Percentiles rank a stretch among this genome's conserved stretches.
phyloP scores from a whole-genome alignment of 2,797 vertebrate species.

The Discoglossus pictus region DNA sequence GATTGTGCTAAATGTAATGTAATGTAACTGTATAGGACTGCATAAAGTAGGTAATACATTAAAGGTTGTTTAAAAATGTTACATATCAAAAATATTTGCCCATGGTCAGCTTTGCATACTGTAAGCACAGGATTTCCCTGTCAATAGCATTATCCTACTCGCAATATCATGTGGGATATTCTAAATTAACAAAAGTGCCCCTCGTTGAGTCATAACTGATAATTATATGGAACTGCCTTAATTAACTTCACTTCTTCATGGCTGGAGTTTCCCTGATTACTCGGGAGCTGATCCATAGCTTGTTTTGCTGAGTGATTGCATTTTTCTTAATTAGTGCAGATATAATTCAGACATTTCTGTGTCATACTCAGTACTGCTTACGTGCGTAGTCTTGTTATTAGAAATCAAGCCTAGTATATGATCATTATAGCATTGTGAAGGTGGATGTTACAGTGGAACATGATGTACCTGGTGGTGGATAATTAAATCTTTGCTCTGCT shows the following conservation, averaged over 20 bases:
- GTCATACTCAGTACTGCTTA: conserved; percentile 8
- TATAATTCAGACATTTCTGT: conserved; percentile 22
- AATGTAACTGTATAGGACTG: too few relatives aligned
- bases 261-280: conserved; percentile 4
- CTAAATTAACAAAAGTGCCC: not conserved
- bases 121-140: too few relatives aligned
- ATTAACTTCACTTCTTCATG: conserved; percentile 18
- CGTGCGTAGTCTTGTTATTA: conserved; percentile 22
- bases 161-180: not conserved
- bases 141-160: too few relatives aligned
- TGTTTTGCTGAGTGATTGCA: conserved; percentile 15
- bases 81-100: too few relatives aligned
- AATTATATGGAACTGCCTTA: conserved; percentile 19
- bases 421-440: not conserved
- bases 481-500: too few relatives aligned
- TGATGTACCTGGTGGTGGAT: too few relatives aligned
- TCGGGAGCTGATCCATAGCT: conserved; percentile 6
- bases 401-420: conserved; percentile 14
- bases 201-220: not conserved
- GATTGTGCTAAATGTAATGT: too few relatives aligned
- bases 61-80: too few relatives aligned
- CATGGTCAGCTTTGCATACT: too few relatives aligned
- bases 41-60: too few relatives aligned
- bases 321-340: conserved; percentile 35
- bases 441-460: too few relatives aligned